Conservation (phyloP, 2,888 invertebrate genomes). For the Monochamus alternatus region DNA sequence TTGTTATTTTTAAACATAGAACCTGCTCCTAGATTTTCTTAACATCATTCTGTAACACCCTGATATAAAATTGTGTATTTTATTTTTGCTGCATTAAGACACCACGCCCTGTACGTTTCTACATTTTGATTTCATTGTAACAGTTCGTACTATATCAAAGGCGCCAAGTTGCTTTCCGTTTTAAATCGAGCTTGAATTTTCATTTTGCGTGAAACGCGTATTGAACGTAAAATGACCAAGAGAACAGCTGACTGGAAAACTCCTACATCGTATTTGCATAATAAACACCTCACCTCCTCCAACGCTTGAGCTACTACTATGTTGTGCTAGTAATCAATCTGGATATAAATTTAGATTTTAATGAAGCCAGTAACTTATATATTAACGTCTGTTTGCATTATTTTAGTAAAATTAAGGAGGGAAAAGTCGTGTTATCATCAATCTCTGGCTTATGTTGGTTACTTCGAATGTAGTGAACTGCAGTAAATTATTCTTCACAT, state of each 20-base stretch:
- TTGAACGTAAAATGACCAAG: not conserved
- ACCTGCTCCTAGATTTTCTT: no score
- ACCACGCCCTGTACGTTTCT: no score
- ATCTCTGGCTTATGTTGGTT: not conserved
- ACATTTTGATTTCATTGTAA: no score
- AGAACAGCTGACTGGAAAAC: conserved; percentile 1
- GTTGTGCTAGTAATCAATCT: conserved; percentile 3
- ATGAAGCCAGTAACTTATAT: conserved; percentile 3
- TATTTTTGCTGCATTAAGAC: no score
- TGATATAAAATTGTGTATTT: no score
- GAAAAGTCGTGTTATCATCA: conserved; percentile 7
- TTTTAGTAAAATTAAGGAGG: not conserved
- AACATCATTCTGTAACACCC: no score
- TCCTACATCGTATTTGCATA: conserved; percentile 4
- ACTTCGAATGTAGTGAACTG: not conserved
- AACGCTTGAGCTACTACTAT: not conserved
- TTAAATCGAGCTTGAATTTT: not conserved
- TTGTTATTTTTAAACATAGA: no score
- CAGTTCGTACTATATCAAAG: not conserved
- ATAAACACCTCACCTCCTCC: conserved; percentile 1
- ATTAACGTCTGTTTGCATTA: not conserved
- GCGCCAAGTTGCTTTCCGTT: not conserved
- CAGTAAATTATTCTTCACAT: not conserved
- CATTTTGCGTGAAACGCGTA: not conserved
- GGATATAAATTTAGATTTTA: conserved; percentile 5